Conservation (phyloP, 2,797 vertebrate species). For the Coendou prehensilis region DNA sequence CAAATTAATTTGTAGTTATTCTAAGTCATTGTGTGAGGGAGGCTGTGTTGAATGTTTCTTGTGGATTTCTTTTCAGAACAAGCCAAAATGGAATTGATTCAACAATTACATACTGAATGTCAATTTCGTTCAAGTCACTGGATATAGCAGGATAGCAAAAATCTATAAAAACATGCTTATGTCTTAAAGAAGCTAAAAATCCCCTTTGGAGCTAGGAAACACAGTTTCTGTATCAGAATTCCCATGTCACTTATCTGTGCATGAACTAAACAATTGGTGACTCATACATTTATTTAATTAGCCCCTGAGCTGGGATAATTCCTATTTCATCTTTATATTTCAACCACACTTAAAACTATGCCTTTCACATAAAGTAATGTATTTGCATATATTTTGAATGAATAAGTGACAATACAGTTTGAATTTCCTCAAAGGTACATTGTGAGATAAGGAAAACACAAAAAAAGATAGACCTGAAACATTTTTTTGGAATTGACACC, state of each 20-base stretch:
- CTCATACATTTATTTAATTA: not conserved
- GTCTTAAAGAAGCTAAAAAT: not conserved
- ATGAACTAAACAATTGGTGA: not conserved
- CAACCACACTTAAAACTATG: not conserved
- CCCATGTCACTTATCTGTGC: not conserved
- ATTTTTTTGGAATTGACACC: not conserved
- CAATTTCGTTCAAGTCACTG: conserved; percentile 24
- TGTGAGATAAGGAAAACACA: not conserved
- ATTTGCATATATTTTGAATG: not conserved
- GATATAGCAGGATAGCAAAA: not conserved
- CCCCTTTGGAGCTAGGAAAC: not conserved
- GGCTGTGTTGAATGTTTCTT: not conserved
- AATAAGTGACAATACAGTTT: not conserved
- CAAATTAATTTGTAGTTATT: conserved; percentile 66
- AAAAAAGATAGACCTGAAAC: not conserved
- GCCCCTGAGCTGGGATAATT: not conserved
- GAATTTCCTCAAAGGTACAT: not conserved
- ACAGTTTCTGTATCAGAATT: not conserved
- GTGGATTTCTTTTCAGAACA: conserved; percentile 12
- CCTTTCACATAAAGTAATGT: not conserved
- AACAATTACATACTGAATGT: not conserved
- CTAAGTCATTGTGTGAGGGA: conserved; percentile 19
- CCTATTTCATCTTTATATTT: not conserved
- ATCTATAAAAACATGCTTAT: not conserved
- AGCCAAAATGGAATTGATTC: conserved; percentile 40